These are phyloP conservation scores for Sitobion miscanthi DNA, from an alignment of 1,140 invertebrate genomes.

Conservation along the genomic window DNA sequence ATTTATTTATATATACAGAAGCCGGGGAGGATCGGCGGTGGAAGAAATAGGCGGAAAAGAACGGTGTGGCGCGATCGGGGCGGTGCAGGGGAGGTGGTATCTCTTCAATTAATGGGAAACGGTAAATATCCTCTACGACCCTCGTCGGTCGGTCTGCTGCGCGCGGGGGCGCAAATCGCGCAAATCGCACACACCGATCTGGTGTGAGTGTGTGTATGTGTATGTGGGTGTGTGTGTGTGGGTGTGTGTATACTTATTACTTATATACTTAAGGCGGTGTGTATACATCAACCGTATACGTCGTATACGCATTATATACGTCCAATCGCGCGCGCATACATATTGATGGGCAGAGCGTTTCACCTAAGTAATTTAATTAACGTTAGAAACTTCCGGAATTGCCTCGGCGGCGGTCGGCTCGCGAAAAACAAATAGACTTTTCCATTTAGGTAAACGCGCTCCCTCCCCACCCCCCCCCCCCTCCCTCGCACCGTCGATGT, in stretches of 20 bases:
- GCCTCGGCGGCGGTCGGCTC: not conserved
- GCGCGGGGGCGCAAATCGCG: no score
- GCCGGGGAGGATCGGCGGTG: no score
- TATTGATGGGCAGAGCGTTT: constrained; percentile 20
- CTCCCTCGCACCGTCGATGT: no score
- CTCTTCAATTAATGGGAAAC: constrained; percentile 15
- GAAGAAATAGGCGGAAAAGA: not conserved
- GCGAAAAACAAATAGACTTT: constrained; percentile 39
- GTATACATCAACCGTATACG: not conserved
- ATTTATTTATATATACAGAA: not conserved
- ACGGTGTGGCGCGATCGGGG: no score
- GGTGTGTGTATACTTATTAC: not conserved
- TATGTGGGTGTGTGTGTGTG: not conserved
- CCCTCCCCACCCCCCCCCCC: not conserved
- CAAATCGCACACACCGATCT: not conserved
- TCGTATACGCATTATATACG: not conserved
- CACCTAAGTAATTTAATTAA: constrained; percentile 48
- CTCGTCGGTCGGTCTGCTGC: not conserved
- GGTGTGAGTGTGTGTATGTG: not conserved
- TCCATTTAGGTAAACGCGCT: not conserved
- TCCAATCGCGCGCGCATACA: not conserved
- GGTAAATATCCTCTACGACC: constrained; percentile 9
- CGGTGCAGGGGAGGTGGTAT: not conserved
- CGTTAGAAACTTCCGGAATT: not conserved
- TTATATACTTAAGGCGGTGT: not conserved